Evolutionary conservation across 2,113 vertebrate species (phyloP), one percentile per base, ranked within the genome.

Genomic region (Anolis sagrei): DNA sequence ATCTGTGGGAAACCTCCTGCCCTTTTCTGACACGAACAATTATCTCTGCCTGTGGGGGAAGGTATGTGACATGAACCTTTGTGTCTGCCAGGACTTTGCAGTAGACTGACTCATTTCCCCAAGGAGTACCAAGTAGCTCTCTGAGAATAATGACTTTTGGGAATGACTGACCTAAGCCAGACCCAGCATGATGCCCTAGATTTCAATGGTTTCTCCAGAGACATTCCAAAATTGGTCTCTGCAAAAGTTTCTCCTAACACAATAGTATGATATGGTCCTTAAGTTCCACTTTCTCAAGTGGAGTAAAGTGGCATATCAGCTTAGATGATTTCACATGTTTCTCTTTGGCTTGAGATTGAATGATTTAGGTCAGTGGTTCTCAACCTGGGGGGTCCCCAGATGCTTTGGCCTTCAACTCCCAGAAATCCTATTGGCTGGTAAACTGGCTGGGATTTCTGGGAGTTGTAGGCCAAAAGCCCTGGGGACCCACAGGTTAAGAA

Each of bases 141-240:
- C 66, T 23, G 87, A 77, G 78, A 90, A 64, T 72, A 86, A 89
- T 74, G 86, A 84, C 92, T 93, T 84, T 84, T 19, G 70, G 69
- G 76, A 68, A 74, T 61, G 90, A 54, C 79, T 87, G 89, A 69
- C 82, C 0, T 0, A 86, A 84, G 85, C 82, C 87, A 89, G 86
- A 64, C 66, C 76, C 73, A 77, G 61, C 76, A 32, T 80, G 76
- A 64, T 78, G 80, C 85, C 80, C 1, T 0, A 77, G 76, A 51
- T 87, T 87, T 76, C 72, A 86, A 87, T 29, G n/a, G 14, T 73
- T 11, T 88, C 54, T 27, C 18, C 66, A 51, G 77, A 89, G 83
- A 90, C 18, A 10, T 85, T 48, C 89, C 86, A 21, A 69, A 72
- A 1, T 19, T 66, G 25, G 21, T 10, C 89, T 88, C 7, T 48